Conservation (phyloP, 1,140 invertebrate species). For the Drosophila carrolli region DNA sequence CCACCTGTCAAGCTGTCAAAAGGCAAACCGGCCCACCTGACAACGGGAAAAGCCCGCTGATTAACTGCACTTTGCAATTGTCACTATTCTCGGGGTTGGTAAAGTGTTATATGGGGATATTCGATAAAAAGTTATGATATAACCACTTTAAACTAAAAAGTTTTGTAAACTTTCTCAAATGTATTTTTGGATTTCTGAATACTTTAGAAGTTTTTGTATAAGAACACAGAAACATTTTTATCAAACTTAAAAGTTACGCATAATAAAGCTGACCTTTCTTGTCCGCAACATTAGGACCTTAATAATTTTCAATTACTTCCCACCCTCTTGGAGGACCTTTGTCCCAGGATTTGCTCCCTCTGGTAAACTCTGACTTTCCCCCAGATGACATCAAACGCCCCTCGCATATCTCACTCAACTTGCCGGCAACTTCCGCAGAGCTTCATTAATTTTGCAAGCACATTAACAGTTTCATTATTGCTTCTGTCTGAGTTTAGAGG, state of each 20-base stretch:
- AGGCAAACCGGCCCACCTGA: constrained; percentile 26
- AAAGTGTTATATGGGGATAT: not conserved
- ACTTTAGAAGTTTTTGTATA: too few relatives aligned
- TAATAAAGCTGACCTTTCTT: constrained; percentile 31
- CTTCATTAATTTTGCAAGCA: constrained; percentile 62
- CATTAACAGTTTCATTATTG: constrained; percentile 78
- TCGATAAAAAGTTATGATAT: too few relatives aligned
- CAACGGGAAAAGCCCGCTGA: constrained; percentile 35
- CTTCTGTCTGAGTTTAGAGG: constrained; percentile 43
- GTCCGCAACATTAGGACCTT: constrained; percentile 22
- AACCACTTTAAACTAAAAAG: too few relatives aligned
- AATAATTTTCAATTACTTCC: constrained; percentile 44
- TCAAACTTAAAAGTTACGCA: constrained; percentile 23
- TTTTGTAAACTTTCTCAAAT: not conserved
- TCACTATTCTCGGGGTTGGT: not conserved
- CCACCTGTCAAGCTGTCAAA: constrained; percentile 36
- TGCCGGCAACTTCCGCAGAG: constrained; percentile 37
- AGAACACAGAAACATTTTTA: not conserved
- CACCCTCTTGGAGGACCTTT: not conserved
- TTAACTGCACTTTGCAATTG: constrained; percentile 22
- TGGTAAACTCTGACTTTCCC: not conserved
- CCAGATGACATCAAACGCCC: constrained; percentile 18
- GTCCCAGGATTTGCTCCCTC: not conserved
- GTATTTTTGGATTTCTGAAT: too few relatives aligned
- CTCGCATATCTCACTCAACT: constrained; percentile 27